Evolutionary conservation across 1,140 invertebrate species (phyloP).

Genomic region (Mycetomoellerius zeteki): DNA sequence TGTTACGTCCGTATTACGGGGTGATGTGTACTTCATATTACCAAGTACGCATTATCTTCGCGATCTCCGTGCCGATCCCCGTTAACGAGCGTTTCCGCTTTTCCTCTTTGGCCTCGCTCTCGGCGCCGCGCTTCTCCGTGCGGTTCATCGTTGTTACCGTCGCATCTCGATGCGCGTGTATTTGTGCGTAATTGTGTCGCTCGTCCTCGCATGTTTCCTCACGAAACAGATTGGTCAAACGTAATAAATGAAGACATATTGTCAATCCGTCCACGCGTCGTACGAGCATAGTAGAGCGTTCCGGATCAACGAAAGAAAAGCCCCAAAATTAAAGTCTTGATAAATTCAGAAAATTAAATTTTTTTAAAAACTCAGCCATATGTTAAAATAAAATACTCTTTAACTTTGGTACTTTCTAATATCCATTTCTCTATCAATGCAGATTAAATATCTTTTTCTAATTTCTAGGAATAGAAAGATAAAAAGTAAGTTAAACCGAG

Average conservation of each 20-base stretch:
- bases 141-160: not conserved
- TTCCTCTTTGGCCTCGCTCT: slow-evolving; percentile 6
- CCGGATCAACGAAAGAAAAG: not conserved
- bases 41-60: not conserved
- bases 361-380: not conserved
- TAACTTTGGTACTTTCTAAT: not conserved
- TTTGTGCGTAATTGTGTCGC: not conserved
- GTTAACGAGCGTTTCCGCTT: slow-evolving; percentile 49
- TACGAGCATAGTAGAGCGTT: not conserved
- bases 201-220: slow-evolving; percentile 42
- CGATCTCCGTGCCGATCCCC: not conserved
- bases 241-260: not conserved
- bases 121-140: not conserved
- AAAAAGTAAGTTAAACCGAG: too few species aligned
- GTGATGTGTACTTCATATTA: not conserved
- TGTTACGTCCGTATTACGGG: not conserved
- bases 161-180: not conserved
- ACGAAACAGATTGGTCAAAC: not conserved
- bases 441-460: too few species aligned
- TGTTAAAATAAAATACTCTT: not conserved
- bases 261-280: not conserved
- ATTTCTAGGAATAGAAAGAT: too few species aligned
- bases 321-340: not conserved
- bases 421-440: too few species aligned
- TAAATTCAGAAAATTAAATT: not conserved